These are phyloP conservation scores for Myrmecophaga tridactyla DNA, from an alignment of 2,113 vertebrate genomes.

Conservation along the genomic window DNA sequence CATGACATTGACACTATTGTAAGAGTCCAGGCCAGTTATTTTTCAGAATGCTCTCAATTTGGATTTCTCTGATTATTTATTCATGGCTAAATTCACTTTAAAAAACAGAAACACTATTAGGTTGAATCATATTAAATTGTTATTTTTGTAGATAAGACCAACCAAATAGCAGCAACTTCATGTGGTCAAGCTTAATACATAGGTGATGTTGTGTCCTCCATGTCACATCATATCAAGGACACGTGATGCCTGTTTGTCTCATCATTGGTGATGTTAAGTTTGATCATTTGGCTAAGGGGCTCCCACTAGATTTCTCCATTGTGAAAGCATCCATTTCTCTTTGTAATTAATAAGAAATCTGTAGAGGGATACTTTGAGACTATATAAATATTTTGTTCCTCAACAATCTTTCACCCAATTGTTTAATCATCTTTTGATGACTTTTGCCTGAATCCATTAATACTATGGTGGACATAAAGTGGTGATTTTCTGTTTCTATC, in stretches of 20 bases:
- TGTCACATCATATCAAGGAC: no score
- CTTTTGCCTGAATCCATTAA: not conserved
- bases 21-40: not conserved
- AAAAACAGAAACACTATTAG: not conserved
- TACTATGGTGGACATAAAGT: not conserved
- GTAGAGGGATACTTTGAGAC: not conserved
- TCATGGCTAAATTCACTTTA: not conserved
- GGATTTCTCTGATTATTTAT: not conserved
- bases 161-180: not conserved
- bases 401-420: not conserved
- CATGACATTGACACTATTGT: not conserved
- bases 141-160: not conserved
- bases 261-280: not conserved
- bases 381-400: not conserved
- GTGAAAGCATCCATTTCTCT: not conserved
- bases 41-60: not conserved
- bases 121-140: not conserved
- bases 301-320: not conserved
- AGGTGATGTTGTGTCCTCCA: not conserved
- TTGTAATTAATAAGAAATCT: not conserved
- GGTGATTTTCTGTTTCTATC: not conserved
- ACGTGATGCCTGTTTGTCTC: no score
- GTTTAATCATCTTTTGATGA: not conserved
- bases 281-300: not conserved
- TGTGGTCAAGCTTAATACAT: not conserved